phyloP scores from a whole-genome alignment of 2,113 vertebrate species.

The Hippolais icterina region DNA sequence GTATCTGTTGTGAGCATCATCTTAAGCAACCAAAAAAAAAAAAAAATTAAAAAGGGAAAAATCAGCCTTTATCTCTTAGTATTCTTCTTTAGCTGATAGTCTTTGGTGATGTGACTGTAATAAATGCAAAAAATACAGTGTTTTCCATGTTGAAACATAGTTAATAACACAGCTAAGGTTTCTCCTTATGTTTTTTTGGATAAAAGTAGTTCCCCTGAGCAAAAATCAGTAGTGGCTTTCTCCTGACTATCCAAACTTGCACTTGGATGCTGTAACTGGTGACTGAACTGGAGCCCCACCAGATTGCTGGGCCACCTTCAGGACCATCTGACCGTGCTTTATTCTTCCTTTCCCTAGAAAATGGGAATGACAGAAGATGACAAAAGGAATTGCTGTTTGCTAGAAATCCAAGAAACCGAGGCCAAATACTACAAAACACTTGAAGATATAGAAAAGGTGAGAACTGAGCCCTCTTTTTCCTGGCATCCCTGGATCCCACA shows the following conservation, averaged over 20 bases:
- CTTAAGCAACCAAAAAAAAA: background rate
- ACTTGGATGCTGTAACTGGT: background rate
- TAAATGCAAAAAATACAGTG: background rate
- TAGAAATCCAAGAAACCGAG: constrained; percentile 96
- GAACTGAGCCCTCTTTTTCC: background rate
- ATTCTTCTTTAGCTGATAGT: background rate
- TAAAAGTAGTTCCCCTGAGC: background rate
- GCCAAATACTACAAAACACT: constrained; percentile 96
- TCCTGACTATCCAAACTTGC: background rate
- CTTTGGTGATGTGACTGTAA: background rate
- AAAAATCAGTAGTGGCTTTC: background rate
- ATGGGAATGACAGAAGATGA: constrained; percentile 98
- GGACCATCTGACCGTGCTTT: accelerated
- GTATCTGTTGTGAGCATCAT: background rate
- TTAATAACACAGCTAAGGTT: background rate
- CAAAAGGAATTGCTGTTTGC: constrained; percentile 93
- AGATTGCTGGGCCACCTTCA: background rate
- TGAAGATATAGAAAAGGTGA: constrained; percentile 94
- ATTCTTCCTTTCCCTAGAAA: constrained; percentile 77
- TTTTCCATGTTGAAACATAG: background rate
- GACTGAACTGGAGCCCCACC: background rate
- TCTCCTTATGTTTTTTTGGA: background rate
- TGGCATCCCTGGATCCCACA: accelerated
- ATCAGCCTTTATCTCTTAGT: background rate
- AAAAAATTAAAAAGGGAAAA: background rate